These are phyloP conservation scores for Drosophila engyochracea DNA, from an alignment of 2,888 invertebrate species.

Conservation along the genomic window DNA sequence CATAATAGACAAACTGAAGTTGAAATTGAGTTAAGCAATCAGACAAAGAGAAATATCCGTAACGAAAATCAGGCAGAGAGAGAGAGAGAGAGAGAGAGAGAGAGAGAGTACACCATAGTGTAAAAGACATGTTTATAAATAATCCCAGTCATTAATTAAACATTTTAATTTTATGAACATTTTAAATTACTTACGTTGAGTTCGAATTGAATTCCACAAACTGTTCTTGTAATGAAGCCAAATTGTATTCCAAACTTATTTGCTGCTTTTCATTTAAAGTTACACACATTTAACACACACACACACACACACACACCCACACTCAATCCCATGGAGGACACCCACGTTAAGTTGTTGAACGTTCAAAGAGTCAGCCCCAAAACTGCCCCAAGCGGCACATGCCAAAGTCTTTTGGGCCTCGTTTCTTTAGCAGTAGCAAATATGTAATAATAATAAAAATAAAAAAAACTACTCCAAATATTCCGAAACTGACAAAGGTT, in stretches of 20 bases:
- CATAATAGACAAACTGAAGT: background rate
- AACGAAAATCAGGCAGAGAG: background rate
- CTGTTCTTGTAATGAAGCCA: background rate
- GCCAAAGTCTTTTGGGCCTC: constrained; percentile 7
- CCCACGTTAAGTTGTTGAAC: background rate
- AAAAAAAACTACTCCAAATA: background rate
- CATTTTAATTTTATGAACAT: background rate
- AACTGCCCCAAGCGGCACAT: constrained; percentile 15
- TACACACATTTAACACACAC: background rate
- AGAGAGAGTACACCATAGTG: background rate
- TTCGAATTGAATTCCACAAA: background rate
- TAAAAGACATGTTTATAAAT: background rate
- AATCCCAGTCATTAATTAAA: background rate
- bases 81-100: background rate
- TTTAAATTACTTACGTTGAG: background rate
- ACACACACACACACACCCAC: background rate
- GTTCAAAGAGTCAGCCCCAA: background rate
- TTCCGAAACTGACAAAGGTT: background rate
- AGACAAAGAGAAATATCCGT: background rate
- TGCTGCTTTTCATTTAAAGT: background rate
- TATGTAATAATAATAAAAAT: background rate
- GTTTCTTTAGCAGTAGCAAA: constrained; percentile 5
- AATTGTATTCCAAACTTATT: background rate
- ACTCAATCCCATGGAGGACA: background rate
- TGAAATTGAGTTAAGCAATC: background rate